Evolutionary conservation across 2,888 invertebrate genomes (phyloP).

Genomic region (Slavum lentiscoides): DNA sequence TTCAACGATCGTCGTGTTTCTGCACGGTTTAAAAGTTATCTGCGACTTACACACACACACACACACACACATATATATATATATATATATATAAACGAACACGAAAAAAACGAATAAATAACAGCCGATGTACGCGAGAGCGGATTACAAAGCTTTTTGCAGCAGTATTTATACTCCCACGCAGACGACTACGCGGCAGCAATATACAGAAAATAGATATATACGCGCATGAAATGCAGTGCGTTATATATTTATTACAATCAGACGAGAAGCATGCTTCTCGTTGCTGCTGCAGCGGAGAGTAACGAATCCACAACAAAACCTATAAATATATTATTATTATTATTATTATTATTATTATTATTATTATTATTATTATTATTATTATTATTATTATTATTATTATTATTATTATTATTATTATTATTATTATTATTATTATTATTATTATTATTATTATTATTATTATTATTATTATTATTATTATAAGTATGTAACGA

Average conservation of each 20-base stretch:
- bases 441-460: too few relatives aligned
- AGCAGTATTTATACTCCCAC: background rate
- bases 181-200: background rate
- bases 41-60: background rate
- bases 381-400: too few relatives aligned
- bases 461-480: too few relatives aligned
- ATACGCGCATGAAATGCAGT: background rate
- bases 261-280: background rate
- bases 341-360: too few relatives aligned
- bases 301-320: too few relatives aligned
- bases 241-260: background rate
- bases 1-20: constrained; percentile 37
- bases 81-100: constrained; percentile 1
- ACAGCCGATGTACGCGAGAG: constrained; percentile 9
- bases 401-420: too few relatives aligned
- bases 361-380: too few relatives aligned
- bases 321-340: too few relatives aligned
- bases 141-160: constrained; percentile 19
- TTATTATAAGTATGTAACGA: too few relatives aligned
- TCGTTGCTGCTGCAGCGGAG: too few relatives aligned
- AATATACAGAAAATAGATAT: background rate
- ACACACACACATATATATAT: too few relatives aligned
- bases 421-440: too few relatives aligned
- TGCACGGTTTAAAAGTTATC: constrained; percentile 39
- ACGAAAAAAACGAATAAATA: background rate